phyloP scores from a whole-genome alignment of 2,888 invertebrate genomes.

The Ormyrus labotus region DNA sequence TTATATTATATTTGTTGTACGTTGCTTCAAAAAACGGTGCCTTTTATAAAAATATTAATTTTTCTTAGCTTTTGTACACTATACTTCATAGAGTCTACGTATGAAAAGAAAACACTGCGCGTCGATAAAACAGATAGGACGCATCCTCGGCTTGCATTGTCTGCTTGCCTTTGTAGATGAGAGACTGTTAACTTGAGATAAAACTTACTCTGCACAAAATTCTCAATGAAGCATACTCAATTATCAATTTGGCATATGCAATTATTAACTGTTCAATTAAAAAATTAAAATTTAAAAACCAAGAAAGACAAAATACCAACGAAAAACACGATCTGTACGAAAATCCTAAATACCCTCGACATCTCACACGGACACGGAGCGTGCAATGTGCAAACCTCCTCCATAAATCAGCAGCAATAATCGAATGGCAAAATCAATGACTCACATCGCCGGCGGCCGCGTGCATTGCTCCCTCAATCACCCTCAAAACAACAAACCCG shows the following conservation, averaged over 20 bases:
- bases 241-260: too few species aligned
- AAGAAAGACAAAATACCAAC: too few species aligned
- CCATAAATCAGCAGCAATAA: constrained; percentile 24
- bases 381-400: not conserved
- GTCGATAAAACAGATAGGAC: constrained; percentile 39
- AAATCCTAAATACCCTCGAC: too few species aligned
- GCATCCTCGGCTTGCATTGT: not conserved
- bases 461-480: not conserved
- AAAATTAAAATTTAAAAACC: too few species aligned
- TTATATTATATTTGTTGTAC: not conserved
- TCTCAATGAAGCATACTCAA: too few species aligned
- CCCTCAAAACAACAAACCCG: not conserved
- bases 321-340: too few species aligned
- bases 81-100: not conserved
- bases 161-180: not conserved
- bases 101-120: not conserved
- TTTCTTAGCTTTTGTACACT: not conserved
- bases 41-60: too few species aligned
- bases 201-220: too few species aligned
- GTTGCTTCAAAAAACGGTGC: not conserved
- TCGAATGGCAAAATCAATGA: constrained; percentile 25
- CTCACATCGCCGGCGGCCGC: not conserved
- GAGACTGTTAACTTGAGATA: not conserved
- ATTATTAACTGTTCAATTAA: too few species aligned
- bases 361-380: too few species aligned